Base-by-base conservation (phyloP, 1,140 invertebrate species). In the Caerostris extrusa region DNA sequence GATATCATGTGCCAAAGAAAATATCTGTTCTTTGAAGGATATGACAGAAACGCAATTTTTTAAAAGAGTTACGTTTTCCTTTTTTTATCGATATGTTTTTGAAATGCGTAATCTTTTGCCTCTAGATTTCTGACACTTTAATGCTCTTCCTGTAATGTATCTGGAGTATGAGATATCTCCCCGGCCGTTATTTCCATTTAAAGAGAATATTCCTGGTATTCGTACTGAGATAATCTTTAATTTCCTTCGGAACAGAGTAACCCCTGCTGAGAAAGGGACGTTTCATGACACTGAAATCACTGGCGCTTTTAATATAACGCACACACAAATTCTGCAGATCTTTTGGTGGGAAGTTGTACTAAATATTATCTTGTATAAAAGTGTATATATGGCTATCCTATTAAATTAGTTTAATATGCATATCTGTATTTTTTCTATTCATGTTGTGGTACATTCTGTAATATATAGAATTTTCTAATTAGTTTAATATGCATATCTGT, bases 41-140 rank as follows among this genome's bases (percentile, higher is more conserved):
- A 7, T 57, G n/a, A 10, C 6, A 83, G 82, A 56, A 83, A 83
- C 34, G 82, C 17, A 83, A 83, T 83, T 83, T 83, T 83, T 83
- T n/a, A n/a, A 56, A 10, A 56, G 56, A 8, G 5, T 83, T 83
- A 14, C 56, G 7, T 57, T 7, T 57, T 12, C 3, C 14, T 83
- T 7, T 6, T 57, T 34, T 34, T 2, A 57, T 83, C 55, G 82
- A 83, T 19, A 57, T 83, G 53, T 57, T 3, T 19, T n/a, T 83
- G 82, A 83, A 57, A 58, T 57, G 14, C 55, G 17, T 83, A 83
- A 83, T 83, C 82, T 57, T 3, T 19, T 7, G 14, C 17, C 55
- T n/a, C 56, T 34, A 83, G 10, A 19, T 83, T 83, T 34, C 57
- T 57, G 82, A 83, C 55, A 83, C 82, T 8, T 83, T 83, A 19